A percentile compares a stretch with the other conserved stretches of the same genome.
These are phyloP conservation scores for Fragum sueziense DNA, from an alignment of 2,888 invertebrate species.

Conservation along the genomic window DNA sequence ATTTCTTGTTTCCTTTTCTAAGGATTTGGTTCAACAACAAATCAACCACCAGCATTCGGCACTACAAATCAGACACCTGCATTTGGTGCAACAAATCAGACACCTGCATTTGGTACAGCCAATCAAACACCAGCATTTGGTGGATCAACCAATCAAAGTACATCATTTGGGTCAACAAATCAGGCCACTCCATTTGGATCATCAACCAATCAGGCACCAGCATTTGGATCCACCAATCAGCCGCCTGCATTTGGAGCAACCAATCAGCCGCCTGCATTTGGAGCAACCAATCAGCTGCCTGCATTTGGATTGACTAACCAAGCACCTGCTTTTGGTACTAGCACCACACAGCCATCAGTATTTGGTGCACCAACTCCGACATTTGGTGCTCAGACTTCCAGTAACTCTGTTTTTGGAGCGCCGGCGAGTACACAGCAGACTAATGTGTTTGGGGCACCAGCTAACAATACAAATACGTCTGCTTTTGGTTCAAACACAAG, in stretches of 20 bases:
- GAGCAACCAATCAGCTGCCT: slow-evolving; percentile 27
- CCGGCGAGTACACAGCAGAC: slow-evolving; percentile 11
- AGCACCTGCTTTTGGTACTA: slow-evolving; percentile 32
- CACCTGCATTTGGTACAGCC: slow-evolving; percentile 17
- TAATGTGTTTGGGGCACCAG: slow-evolving; percentile 40
- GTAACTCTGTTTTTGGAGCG: slow-evolving; percentile 21
- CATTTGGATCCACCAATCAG: slow-evolving; percentile 42
- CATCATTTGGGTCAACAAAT: slow-evolving; percentile 54
- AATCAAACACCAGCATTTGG: slow-evolving; percentile 47
- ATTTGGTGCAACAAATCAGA: slow-evolving; percentile 40
- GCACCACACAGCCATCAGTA: slow-evolving; percentile 4
- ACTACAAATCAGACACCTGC: slow-evolving; percentile 31
- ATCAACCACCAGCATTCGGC: slow-evolving; percentile 37
- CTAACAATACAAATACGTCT: slow-evolving; percentile 28
- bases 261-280: slow-evolving; percentile 44
- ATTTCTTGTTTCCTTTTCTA: not conserved
- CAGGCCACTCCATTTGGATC: slow-evolving; percentile 54
- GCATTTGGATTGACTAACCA: slow-evolving; percentile 46
- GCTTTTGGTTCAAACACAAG: slow-evolving; percentile 40
- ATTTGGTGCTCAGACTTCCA: not conserved
- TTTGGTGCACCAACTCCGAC: slow-evolving; percentile 15
- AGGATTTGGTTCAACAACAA: slow-evolving; percentile 50
- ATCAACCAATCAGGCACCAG: slow-evolving; percentile 23
- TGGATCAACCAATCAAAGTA: slow-evolving; percentile 31
- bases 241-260: slow-evolving; percentile 41